Evolutionary conservation across 2,888 invertebrate species (phyloP).

Genomic region (Lithophane leautieri): DNA sequence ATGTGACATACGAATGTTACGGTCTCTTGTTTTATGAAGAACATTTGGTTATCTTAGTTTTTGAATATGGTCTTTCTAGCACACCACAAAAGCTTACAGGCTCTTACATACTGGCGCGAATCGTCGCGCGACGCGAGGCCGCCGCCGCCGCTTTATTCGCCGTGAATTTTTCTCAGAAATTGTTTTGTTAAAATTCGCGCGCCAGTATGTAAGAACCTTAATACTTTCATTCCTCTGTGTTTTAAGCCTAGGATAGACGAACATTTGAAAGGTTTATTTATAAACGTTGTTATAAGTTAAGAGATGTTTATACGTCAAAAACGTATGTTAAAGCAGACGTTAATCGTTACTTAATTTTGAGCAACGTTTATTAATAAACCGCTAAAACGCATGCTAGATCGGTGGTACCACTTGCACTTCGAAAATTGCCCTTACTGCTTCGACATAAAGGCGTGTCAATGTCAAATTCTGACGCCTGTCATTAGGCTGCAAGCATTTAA

Average conservation of each 20-base stretch:
- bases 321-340: not conserved
- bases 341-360: not conserved
- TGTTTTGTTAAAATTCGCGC: too few relatives aligned
- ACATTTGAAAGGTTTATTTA: not conserved
- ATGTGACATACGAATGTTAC: conserved; percentile 24
- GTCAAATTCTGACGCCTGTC: not conserved
- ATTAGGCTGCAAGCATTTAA: not conserved
- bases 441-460: not conserved
- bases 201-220: too few relatives aligned
- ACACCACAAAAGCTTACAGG: not conserved
- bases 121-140: too few relatives aligned
- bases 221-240: not conserved
- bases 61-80: not conserved
- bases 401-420: not conserved
- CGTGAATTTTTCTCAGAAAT: too few relatives aligned
- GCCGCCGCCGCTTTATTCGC: too few relatives aligned
- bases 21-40: not conserved
- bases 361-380: not conserved
- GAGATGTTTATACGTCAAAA: too few relatives aligned
- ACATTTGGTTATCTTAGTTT: too few relatives aligned
- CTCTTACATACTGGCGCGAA: too few relatives aligned
- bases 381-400: not conserved
- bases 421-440: not conserved
- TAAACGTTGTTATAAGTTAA: not conserved
- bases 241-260: not conserved